A percentile compares a stretch with the other conserved stretches of the same genome.
phyloP scores from a whole-genome alignment of 2,797 vertebrate species.

The Fringilla coelebs region DNA sequence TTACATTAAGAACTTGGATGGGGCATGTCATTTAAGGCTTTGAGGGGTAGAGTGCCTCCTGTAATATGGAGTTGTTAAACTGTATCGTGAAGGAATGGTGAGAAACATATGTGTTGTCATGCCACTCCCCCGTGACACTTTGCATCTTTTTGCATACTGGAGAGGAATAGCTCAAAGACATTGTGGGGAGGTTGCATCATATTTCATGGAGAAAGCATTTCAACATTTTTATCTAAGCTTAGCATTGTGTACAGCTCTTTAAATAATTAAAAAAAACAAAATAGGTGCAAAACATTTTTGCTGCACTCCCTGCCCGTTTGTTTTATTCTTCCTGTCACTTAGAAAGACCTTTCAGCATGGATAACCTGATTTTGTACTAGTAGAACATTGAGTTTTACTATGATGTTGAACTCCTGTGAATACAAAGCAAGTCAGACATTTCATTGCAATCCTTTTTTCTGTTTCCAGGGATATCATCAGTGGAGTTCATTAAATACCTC shows the following conservation, averaged over 20 bases:
- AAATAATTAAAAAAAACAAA: neutral
- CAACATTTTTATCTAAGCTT: neutral
- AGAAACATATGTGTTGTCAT: constrained; percentile 43
- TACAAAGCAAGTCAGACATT: neutral
- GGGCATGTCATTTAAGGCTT: neutral
- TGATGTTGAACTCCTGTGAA: neutral
- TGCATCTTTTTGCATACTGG: neutral
- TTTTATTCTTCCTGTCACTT: neutral
- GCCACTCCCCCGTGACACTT: constrained; percentile 19
- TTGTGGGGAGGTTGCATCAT: neutral
- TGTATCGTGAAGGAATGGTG: neutral
- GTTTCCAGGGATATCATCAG: neutral
- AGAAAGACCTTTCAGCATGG: neutral
- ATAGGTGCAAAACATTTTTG: neutral
- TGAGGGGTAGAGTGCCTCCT: neutral
- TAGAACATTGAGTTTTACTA: neutral
- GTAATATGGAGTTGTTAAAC: constrained; percentile 10
- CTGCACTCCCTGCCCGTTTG: neutral
- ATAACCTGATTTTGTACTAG: neutral
- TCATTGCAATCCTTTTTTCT: neutral
- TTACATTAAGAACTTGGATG: neutral
- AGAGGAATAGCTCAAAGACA: neutral
- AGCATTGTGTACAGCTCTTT: neutral
- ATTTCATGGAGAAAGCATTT: neutral
- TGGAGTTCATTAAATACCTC: neutral